phyloP scores from a whole-genome alignment of 1,140 invertebrate species.

The Drosophila pseudoobscura region DNA sequence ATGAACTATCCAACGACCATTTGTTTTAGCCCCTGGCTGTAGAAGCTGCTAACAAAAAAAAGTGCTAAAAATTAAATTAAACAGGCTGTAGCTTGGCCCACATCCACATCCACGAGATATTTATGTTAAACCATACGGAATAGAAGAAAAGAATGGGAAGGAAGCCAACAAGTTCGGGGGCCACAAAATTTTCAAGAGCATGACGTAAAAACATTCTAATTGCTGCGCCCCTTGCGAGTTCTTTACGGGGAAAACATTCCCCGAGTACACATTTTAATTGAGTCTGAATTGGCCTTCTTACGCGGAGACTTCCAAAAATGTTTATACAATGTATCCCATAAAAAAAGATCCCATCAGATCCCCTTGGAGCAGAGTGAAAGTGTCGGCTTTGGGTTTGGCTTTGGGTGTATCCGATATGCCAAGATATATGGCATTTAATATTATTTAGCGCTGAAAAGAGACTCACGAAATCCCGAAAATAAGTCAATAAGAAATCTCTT shows the following conservation, averaged over 20 bases:
- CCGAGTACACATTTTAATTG: too few relatives aligned
- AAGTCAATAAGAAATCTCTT: too few relatives aligned
- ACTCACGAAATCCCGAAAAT: background rate
- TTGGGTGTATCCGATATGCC: background rate
- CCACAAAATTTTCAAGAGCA: constrained; percentile 3
- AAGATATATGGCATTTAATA: background rate
- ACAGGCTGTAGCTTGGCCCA: constrained; percentile 4
- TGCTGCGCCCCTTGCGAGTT: background rate
- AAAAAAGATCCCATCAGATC: constrained; percentile 1
- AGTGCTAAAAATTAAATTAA: constrained; percentile 24
- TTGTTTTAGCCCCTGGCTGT: constrained; percentile 7
- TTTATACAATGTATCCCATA: background rate
- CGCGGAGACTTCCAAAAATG: too few relatives aligned
- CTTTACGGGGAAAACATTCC: too few relatives aligned
- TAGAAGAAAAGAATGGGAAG: background rate
- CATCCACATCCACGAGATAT: background rate
- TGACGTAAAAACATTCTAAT: constrained; percentile 12
- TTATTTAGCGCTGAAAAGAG: constrained; percentile 1
- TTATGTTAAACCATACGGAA: constrained; percentile 11
- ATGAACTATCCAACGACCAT: background rate
- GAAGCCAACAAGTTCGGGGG: background rate
- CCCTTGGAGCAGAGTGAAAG: constrained; percentile 6
- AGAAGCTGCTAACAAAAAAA: background rate
- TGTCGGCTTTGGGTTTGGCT: background rate
- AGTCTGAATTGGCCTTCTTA: too few relatives aligned